These are phyloP conservation scores for Chymomyza caudatula DNA, from an alignment of 2,888 invertebrate species.

Conservation along the genomic window DNA sequence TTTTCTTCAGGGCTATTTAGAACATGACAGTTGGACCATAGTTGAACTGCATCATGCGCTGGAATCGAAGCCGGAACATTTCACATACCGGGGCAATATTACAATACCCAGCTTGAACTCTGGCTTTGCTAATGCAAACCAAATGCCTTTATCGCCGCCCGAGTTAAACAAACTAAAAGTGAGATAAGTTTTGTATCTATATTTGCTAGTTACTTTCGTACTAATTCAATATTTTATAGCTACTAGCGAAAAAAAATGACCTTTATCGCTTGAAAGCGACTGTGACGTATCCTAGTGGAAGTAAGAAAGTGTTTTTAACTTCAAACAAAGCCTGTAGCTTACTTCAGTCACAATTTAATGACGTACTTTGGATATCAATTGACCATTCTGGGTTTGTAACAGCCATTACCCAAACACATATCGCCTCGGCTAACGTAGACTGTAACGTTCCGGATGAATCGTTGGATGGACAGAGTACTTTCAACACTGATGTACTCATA, in stretches of 20 bases:
- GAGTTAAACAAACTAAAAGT: slow-evolving; percentile 80
- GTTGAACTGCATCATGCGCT: slow-evolving; percentile 85
- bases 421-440: slow-evolving; percentile 76
- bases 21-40: slow-evolving; percentile 87
- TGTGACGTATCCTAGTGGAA: slow-evolving; percentile 84
- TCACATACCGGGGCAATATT: slow-evolving; percentile 84
- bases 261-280: slow-evolving; percentile 87
- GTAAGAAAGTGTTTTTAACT: slow-evolving; percentile 84
- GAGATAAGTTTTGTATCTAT: slow-evolving; percentile 38
- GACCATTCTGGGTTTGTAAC: slow-evolving; percentile 89
- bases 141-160: slow-evolving; percentile 80
- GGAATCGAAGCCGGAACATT: slow-evolving; percentile 80
- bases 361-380: slow-evolving; percentile 88
- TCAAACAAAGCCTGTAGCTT: slow-evolving; percentile 89
- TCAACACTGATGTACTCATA: slow-evolving; percentile 88
- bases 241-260: slow-evolving; percentile 83
- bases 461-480: slow-evolving; percentile 61
- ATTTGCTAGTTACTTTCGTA: neutral
- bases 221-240: slow-evolving; percentile 75
- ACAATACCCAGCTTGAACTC: slow-evolving; percentile 85
- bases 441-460: slow-evolving; percentile 44
- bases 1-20: slow-evolving; percentile 80
- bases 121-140: slow-evolving; percentile 82
- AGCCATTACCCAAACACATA: slow-evolving; percentile 82
- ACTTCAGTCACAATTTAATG: slow-evolving; percentile 86